Evolutionary conservation across 2,113 vertebrate species (phyloP), one percentile per base, ranked within the genome.

Genomic region (Chloebia gouldiae): DNA sequence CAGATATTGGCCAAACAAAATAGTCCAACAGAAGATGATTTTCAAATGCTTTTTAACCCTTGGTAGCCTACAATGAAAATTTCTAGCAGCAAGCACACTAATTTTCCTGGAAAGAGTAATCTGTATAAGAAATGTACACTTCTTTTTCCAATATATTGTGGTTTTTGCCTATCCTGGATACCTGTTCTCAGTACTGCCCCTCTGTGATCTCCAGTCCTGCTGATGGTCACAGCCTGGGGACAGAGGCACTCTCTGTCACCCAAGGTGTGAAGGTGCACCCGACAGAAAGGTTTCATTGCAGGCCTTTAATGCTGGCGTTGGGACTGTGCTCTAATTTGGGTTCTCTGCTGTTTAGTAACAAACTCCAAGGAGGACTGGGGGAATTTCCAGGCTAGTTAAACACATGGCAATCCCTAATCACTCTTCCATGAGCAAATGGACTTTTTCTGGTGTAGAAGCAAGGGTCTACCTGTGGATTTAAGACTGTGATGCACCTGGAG

Each of bases 1-100:
- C 93, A 96, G 93, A 97, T 93, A 97, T 86, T 95, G 91, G 93
- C 97, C 97, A 95, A 97, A 91, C 95, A 97, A 96, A 97, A 96
- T 90, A 97, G 86, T 97, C 95, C 95, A 88, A 83, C 61, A 90
- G 86, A 90, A 94, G 95, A 86, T 79, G 76, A 68, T 95, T 93
- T 96, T 83, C 33, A 92, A 90, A 89, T 65, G 83, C 64, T 95
- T 83, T 95, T 97, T 97, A 97, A 97, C 95, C 85, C 95, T 90
- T 83, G 37, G 28, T n/a, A 50, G 77, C 25, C 72, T 78, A 22
- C 30, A 22, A 21, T 45, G 18, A 88, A 68, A 31, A 83, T 93
- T 86, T 81, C 56, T 53, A 47, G 27, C 19, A 68, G 68, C 51
- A 86, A 90, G 78, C 13, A 50, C 8, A 18, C 30, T 88, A 53